Percentiles rank a stretch among this genome's conserved stretches.
Evolutionary conservation across 35 echinoderm and acorn worm genomes (phyloP).

Genomic region (Amphiura filiformis): DNA sequence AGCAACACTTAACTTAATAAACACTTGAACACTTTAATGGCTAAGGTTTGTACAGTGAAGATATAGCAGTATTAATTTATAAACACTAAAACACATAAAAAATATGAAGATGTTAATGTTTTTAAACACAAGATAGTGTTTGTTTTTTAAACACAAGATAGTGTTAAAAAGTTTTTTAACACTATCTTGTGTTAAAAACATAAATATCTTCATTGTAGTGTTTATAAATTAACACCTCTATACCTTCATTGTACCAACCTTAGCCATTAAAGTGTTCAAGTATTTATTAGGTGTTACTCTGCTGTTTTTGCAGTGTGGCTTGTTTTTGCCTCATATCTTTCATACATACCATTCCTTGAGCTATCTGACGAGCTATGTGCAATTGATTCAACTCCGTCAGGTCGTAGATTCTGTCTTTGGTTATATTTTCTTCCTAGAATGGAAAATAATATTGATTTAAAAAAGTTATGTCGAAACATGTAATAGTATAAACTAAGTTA

Average conservation of each 20-base stretch:
- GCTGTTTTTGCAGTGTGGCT: no score
- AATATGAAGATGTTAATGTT: background rate
- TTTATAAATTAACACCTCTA: no score
- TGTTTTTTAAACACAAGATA: background rate
- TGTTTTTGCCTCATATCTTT: background rate
- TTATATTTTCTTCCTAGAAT: slow-evolving; percentile 8
- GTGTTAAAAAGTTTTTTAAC: background rate
- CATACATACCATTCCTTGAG: slow-evolving; percentile 77
- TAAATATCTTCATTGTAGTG: no score
- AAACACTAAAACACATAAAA: background rate
- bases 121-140: background rate
- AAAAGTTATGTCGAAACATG: background rate
- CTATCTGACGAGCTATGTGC: slow-evolving; percentile 73
- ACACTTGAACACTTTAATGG: no score
- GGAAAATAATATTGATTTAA: background rate
- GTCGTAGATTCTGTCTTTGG: slow-evolving; percentile 53
- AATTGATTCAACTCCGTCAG: slow-evolving; percentile 41
- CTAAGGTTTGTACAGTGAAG: background rate
- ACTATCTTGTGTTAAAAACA: no score
- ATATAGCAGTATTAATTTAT: background rate
- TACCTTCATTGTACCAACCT: no score
- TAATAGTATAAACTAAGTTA: no score
- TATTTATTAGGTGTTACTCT: no score
- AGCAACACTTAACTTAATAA: no score
- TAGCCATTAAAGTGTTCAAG: no score